Base-by-base conservation (phyloP, 2,113 vertebrate species). In the Thryonomys swinderianus region DNA sequence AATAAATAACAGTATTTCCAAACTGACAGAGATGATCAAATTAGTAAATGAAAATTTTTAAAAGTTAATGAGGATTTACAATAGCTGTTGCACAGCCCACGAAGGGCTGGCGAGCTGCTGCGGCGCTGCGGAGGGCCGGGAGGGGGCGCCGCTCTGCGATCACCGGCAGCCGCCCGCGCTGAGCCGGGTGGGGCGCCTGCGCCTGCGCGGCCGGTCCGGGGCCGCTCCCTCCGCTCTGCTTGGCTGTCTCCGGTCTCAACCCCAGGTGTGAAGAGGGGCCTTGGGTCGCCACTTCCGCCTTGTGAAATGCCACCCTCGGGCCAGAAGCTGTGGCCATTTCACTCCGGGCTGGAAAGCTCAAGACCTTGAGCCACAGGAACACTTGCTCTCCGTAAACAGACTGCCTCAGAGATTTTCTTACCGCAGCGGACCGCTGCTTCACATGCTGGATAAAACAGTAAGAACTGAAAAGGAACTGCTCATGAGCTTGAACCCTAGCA, bases 151-250 rank as follows among this genome's bases (percentile, higher is more conserved):
- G n/a, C n/a, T n/a, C n/a, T n/a, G n/a, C n/a, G n/a, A n/a, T n/a
- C n/a, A n/a, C n/a, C n/a, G n/a, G n/a, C n/a, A n/a, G n/a, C n/a
- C n/a, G n/a, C n/a, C n/a, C n/a, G n/a, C n/a, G n/a, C n/a, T n/a
- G n/a, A n/a, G n/a, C n/a, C n/a, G n/a, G n/a, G n/a, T n/a, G n/a
- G n/a, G n/a, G n/a, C n/a, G n/a, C n/a, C n/a, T n/a, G n/a, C n/a
- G n/a, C n/a, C n/a, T n/a, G 34, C 14, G n/a, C 34, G 16, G n/a
- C 10, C 12, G 30, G 62, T 64, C 27, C 27, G 30, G 16, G n/a
- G 12, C 4, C 57, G 57, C 1, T 27, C n/a, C 1, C 25, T 2
- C 16, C 14, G n/a, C 25, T 5, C 12, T 6, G 6, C 16, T 12
- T 4, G 23, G 23, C 2, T 80, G 3, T 14, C 40, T 37, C 13